A percentile compares a stretch with the other conserved stretches of the same genome.
phyloP scores from a whole-genome alignment of 2,888 invertebrate genomes.

The Sesia apiformis region DNA sequence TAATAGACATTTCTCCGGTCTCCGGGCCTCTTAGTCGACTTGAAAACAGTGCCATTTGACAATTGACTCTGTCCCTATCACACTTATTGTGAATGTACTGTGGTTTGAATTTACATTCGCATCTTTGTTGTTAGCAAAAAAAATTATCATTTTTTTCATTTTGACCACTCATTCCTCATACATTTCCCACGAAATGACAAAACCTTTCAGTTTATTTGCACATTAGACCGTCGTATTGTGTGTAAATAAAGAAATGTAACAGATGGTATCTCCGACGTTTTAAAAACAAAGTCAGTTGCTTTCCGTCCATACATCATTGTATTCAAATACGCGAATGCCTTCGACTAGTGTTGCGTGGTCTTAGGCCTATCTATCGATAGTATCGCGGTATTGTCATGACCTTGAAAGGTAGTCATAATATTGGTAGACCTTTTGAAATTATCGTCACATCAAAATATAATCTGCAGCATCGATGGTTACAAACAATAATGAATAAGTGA shows the following conservation, averaged over 20 bases:
- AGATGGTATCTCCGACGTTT: conserved; percentile 8
- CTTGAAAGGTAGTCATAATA: background rate
- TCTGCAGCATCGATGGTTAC: no score
- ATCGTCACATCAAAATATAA: no score
- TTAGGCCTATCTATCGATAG: background rate
- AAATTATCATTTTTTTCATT: no score
- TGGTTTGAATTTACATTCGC: no score
- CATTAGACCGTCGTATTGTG: conserved; percentile 35
- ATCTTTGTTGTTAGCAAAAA: no score
- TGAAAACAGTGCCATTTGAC: no score
- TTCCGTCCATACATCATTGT: conserved; percentile 27
- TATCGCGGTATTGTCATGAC: background rate
- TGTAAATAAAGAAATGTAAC: conserved; percentile 29
- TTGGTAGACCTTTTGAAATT: no score
- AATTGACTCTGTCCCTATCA: no score
- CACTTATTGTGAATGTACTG: no score
- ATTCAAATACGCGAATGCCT: conserved; percentile 37
- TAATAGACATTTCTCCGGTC: no score
- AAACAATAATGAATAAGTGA: no score
- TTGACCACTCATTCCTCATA: conserved; percentile 1
- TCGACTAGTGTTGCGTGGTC: conserved; percentile 2
- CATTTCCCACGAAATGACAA: conserved; percentile 44
- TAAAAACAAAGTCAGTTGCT: conserved; percentile 25
- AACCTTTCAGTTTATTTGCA: conserved; percentile 28
- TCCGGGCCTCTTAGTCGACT: no score